phyloP scores from a whole-genome alignment of 2,888 invertebrate genomes.

The Pterobdella sp. region DNA sequence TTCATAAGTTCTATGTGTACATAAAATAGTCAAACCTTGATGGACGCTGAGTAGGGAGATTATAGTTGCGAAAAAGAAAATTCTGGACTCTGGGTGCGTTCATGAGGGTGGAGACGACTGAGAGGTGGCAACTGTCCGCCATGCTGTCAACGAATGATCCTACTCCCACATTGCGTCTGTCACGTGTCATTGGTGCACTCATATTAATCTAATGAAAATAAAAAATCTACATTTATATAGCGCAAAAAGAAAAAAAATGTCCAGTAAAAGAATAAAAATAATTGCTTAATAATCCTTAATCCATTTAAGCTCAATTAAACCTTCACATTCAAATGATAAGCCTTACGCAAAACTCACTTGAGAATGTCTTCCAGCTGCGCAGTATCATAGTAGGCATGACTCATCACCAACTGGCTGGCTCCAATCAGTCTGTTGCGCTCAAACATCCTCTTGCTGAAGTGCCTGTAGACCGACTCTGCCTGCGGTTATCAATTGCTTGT shows the following conservation, averaged over 20 bases:
- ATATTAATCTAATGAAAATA: too few species aligned
- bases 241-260: too few species aligned
- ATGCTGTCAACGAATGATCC: conserved; percentile 43
- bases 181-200: too few species aligned
- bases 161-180: conserved; percentile 51
- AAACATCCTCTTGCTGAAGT: conserved; percentile 57
- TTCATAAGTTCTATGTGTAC: too few species aligned
- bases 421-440: conserved; percentile 62
- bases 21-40: conserved; percentile 40
- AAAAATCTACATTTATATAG: too few species aligned
- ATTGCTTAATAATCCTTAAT: too few species aligned
- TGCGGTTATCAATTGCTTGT: conserved; percentile 65
- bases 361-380: conserved; percentile 71
- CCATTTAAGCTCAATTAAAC: too few species aligned
- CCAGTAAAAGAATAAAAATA: too few species aligned
- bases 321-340: too few species aligned
- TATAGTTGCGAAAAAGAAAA: conserved; percentile 72
- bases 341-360: conserved; percentile 48
- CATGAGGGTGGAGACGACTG: conserved; percentile 43
- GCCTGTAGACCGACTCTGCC: conserved; percentile 52
- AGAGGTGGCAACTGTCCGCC: conserved; percentile 41
- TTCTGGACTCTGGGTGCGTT: conserved; percentile 43
- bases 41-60: conserved; percentile 56
- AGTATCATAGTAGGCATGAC: conserved; percentile 81
- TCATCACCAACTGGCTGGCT: conserved; percentile 67